Conservation (phyloP, 2,797 vertebrate species). For the Centroberyx gerrardi region DNA sequence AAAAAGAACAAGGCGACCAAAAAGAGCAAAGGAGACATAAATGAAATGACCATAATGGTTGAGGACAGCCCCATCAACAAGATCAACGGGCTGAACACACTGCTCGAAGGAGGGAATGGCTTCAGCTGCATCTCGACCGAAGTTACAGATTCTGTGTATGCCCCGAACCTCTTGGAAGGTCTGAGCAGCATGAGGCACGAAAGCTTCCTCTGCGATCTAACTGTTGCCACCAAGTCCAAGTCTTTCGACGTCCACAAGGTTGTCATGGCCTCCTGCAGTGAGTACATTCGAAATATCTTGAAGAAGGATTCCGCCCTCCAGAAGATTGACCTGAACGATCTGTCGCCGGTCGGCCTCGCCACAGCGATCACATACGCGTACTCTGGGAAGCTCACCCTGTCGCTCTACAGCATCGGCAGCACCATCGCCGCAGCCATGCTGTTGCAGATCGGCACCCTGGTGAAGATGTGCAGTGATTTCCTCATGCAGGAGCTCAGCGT, state of each 20-base stretch:
- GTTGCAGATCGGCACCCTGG: slow-evolving; percentile 93
- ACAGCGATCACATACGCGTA: slow-evolving; percentile 97
- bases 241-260: slow-evolving; percentile 97
- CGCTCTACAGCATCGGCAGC: slow-evolving; percentile 96
- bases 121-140: slow-evolving; percentile 98
- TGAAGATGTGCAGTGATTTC: slow-evolving; percentile 99
- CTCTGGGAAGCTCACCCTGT: slow-evolving; percentile 96
- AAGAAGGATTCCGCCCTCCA: slow-evolving; percentile 93
- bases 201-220: slow-evolving; percentile 96
- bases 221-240: slow-evolving; percentile 95
- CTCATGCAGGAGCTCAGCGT: slow-evolving; percentile 95
- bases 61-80: slow-evolving; percentile 95
- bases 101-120: slow-evolving; percentile 95
- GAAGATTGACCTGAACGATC: slow-evolving; percentile 94
- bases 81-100: slow-evolving; percentile 93
- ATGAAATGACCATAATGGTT: slow-evolving; percentile 95
- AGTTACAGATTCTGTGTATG: slow-evolving; percentile 92
- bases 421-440: slow-evolving; percentile 95
- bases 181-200: slow-evolving; percentile 96
- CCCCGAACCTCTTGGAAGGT: slow-evolving; percentile 95
- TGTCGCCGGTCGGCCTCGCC: slow-evolving; percentile 94
- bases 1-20: slow-evolving; percentile 97
- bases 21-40: slow-evolving; percentile 95
- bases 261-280: slow-evolving; percentile 97
- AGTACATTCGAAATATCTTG: slow-evolving; percentile 93